phyloP scores from a whole-genome alignment of 1,140 invertebrate species.

The Caenorhabditis briggsae region DNA sequence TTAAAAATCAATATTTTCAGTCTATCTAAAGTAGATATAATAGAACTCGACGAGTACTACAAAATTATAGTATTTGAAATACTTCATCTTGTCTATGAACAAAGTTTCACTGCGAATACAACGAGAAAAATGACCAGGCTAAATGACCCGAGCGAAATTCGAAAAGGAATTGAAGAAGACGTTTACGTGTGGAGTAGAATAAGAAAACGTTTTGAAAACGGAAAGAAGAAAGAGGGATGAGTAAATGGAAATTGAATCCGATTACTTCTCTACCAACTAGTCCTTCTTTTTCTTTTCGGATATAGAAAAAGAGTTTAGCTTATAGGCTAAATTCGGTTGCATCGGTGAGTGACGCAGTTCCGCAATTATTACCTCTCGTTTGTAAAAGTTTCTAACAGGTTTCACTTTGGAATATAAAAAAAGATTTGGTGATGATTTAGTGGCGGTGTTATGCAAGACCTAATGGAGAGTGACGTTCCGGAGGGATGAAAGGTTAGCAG shows the following conservation, averaged over 20 bases:
- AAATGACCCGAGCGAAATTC: no score
- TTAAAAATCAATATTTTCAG: no score
- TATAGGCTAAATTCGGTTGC: not conserved
- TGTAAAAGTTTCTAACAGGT: slow-evolving; percentile 10
- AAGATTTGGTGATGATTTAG: not conserved
- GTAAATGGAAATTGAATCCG: slow-evolving; percentile 35
- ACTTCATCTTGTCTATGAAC: no score
- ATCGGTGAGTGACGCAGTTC: not conserved
- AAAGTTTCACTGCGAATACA: no score
- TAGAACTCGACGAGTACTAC: no score
- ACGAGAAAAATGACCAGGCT: no score
- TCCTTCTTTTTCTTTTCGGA: no score
- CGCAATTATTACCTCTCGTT: slow-evolving; percentile 1
- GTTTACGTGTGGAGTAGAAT: not conserved
- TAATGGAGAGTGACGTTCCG: slow-evolving; percentile 13
- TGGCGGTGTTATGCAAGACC: slow-evolving; percentile 1
- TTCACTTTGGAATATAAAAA: not conserved
- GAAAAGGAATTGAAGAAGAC: not conserved
- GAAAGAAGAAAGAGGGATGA: not conserved
- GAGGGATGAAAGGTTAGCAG: not conserved
- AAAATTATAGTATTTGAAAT: no score
- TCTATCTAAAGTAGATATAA: no score
- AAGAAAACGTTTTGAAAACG: not conserved
- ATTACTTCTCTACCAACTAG: not conserved
- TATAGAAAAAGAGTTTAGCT: slow-evolving; percentile 11